Conservation (phyloP, 2,113 vertebrate genomes). For the Platysternon megacephalum region DNA sequence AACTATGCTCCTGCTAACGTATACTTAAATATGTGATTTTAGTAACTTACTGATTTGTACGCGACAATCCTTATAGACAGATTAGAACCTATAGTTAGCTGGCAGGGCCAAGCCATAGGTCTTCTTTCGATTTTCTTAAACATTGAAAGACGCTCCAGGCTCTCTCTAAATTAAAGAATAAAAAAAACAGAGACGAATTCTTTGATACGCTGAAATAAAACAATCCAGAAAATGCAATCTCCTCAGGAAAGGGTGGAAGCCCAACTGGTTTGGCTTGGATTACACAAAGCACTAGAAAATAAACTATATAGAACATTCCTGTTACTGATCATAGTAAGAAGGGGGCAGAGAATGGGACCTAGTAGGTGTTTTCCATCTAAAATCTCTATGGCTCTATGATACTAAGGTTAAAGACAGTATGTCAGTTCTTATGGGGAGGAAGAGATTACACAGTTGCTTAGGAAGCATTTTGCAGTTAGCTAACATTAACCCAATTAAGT, state of each 20-base stretch:
- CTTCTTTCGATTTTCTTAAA: conserved; percentile 89
- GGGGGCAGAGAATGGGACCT: background rate
- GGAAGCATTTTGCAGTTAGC: conserved; percentile 5
- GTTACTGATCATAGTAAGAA: background rate
- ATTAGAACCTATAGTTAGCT: conserved; percentile 91
- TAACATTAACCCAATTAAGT: background rate
- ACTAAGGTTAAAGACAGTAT: background rate
- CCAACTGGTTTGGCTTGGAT: background rate
- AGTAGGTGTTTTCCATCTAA: background rate
- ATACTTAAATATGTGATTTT: background rate
- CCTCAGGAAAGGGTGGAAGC: background rate
- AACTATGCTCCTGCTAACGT: background rate
- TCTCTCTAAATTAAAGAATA: conserved; percentile 81
- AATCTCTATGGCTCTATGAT: background rate
- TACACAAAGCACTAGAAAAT: conserved; percentile 4
- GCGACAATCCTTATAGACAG: conserved; percentile 91
- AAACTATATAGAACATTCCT: conserved; percentile 1
- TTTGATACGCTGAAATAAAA: background rate
- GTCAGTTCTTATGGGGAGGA: background rate
- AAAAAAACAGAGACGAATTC: conserved; percentile 17
- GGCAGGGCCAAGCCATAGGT: conserved; percentile 88
- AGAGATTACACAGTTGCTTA: background rate
- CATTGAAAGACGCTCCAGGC: conserved; percentile 86
- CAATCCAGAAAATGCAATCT: background rate
- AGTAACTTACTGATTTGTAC: conserved; percentile 91